Conservation (phyloP, 35 echinoderm and acorn worm genomes). For the Eucidaris tribuloides region DNA sequence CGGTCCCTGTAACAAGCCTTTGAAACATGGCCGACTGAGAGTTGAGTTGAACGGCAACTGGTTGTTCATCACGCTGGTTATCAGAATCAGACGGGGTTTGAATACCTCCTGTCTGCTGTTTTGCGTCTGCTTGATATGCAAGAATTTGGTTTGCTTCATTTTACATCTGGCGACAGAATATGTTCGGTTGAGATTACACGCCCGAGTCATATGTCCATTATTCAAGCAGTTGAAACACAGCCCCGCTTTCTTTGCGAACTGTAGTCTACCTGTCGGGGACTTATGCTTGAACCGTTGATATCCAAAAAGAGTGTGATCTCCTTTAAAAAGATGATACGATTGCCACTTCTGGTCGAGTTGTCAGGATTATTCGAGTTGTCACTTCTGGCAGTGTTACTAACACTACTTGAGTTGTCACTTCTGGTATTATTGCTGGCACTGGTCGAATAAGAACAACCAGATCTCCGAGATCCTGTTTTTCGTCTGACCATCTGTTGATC, state of each 20-base stretch:
- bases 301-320: not conserved
- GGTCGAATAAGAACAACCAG: too few species aligned
- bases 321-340: not conserved
- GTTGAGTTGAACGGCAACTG: too few species aligned
- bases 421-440: too few species aligned
- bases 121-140: not conserved
- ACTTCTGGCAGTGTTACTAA: not conserved
- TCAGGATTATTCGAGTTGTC: not conserved
- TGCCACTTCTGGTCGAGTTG: not conserved
- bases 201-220: not conserved
- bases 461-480: too few species aligned
- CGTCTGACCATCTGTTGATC: too few species aligned
- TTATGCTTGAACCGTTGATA: slow-evolving; percentile 2
- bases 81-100: not conserved
- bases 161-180: slow-evolving; percentile 24
- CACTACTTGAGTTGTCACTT: not conserved
- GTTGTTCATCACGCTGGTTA: too few species aligned
- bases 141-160: not conserved
- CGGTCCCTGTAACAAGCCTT: slow-evolving; percentile 15
- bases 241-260: not conserved
- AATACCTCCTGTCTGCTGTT: not conserved
- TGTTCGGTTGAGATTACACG: slow-evolving; percentile 25
- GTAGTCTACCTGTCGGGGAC: not conserved
- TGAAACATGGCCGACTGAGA: not conserved
- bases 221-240: slow-evolving; percentile 51